phyloP scores from a whole-genome alignment of 2,888 invertebrate species.

The Galerucella nymphaeae region DNA sequence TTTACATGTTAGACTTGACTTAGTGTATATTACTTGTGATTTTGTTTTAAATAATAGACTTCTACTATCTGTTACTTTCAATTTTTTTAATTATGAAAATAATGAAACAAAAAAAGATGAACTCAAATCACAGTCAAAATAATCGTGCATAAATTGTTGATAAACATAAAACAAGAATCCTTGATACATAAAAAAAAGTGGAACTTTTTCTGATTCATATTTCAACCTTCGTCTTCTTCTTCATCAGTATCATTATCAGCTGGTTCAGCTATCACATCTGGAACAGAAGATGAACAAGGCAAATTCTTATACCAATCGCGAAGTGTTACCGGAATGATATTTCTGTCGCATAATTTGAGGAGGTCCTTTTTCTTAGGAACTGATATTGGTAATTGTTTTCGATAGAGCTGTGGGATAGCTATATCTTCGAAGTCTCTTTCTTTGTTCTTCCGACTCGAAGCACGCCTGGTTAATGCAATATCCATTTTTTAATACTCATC shows the following conservation, averaged over 20 bases:
- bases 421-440: constrained; percentile 14
- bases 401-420: constrained; percentile 21
- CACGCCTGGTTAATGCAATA: constrained; percentile 21
- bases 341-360: constrained; percentile 8
- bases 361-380: constrained; percentile 18
- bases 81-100: neutral
- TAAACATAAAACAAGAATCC: neutral
- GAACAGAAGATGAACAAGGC: neutral
- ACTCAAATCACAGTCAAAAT: neutral
- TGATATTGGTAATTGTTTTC: constrained; percentile 17
- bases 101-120: neutral
- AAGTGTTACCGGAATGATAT: neutral
- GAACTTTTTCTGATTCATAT: neutral
- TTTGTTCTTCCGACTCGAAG: constrained; percentile 16
- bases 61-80: too few relatives aligned
- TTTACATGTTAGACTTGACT: neutral
- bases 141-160: too few relatives aligned
- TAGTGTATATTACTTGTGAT: neutral
- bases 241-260: constrained; percentile 11
- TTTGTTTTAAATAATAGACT: too few relatives aligned
- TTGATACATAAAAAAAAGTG: neutral
- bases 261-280: constrained; percentile 12
- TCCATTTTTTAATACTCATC: constrained; percentile 23
- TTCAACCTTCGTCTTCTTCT: constrained; percentile 10
- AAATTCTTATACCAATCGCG: neutral